phyloP scores from a whole-genome alignment of 2,113 vertebrate species.

The Calonectris borealis region DNA sequence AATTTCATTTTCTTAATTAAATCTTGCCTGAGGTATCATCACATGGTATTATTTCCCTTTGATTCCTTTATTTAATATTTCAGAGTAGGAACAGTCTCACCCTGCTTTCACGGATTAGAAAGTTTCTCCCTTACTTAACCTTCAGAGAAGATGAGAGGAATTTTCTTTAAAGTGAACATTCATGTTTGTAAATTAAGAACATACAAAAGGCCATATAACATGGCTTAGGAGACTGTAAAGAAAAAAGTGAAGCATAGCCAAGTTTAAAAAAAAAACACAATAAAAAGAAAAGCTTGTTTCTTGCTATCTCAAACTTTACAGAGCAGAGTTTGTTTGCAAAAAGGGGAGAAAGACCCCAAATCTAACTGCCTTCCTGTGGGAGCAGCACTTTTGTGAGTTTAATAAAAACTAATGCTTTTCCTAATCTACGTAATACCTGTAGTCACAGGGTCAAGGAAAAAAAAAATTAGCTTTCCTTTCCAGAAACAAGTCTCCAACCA shows the following conservation, averaged over 20 bases:
- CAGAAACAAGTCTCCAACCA: background rate
- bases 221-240: background rate
- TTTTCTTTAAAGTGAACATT: background rate
- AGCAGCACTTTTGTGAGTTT: background rate
- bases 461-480: background rate
- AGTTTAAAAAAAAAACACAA: background rate
- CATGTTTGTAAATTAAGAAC: background rate
- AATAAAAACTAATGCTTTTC: background rate
- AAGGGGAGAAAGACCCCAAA: background rate
- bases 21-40: slow-evolving; percentile 17
- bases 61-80: slow-evolving; percentile 44
- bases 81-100: background rate
- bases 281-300: background rate
- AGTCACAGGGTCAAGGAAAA: background rate
- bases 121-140: background rate
- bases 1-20: slow-evolving; percentile 58
- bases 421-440: background rate
- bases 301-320: background rate
- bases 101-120: background rate
- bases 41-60: slow-evolving; percentile 22
- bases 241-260: background rate
- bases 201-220: background rate
- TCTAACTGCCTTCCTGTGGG: background rate
- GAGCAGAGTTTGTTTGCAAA: background rate
- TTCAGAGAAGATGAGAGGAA: background rate